A percentile compares a stretch with the other conserved stretches of the same genome.
These are phyloP conservation scores for Galeruca laticollis DNA, from an alignment of 2,888 invertebrate species.

Conservation along the genomic window DNA sequence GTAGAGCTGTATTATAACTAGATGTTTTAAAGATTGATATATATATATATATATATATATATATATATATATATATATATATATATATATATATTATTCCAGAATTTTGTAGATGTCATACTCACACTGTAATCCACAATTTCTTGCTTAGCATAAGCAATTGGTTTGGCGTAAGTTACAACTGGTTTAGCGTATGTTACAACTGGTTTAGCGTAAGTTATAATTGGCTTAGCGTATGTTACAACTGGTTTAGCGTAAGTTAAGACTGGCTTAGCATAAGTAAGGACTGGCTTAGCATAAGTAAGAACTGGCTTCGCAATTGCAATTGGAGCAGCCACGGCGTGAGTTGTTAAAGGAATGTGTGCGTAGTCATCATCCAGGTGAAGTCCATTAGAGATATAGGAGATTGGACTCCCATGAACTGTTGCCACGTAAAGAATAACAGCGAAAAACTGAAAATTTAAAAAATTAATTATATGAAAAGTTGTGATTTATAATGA, in stretches of 20 bases:
- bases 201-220: conserved; percentile 31
- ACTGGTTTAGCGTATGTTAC: conserved; percentile 39
- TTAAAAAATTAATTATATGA: neutral
- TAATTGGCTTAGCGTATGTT: conserved; percentile 38
- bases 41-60: too few species aligned
- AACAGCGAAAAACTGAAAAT: conserved; percentile 34
- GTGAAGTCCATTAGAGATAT: conserved; percentile 39
- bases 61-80: too few species aligned
- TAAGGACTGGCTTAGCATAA: conserved; percentile 35
- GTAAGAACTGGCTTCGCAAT: conserved; percentile 10
- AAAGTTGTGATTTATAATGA: too few species aligned
- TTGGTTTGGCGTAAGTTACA: conserved; percentile 29
- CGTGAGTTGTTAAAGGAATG: conserved; percentile 27
- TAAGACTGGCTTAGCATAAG: conserved; percentile 39
- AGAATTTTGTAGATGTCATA: too few species aligned
- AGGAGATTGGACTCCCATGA: conserved; percentile 35
- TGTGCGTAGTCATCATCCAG: conserved; percentile 30
- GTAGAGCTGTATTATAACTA: too few species aligned
- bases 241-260: conserved; percentile 35
- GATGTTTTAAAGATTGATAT: too few species aligned
- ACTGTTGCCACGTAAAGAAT: conserved; percentile 25
- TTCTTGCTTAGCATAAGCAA: conserved; percentile 43
- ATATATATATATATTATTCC: too few species aligned
- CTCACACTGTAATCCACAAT: conserved; percentile 45
- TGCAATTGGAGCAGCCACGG: conserved; percentile 36